Percentiles rank a stretch among this genome's conserved stretches.
phyloP scores from a whole-genome alignment of 2,797 vertebrate genomes.

The Myotis myotis region DNA sequence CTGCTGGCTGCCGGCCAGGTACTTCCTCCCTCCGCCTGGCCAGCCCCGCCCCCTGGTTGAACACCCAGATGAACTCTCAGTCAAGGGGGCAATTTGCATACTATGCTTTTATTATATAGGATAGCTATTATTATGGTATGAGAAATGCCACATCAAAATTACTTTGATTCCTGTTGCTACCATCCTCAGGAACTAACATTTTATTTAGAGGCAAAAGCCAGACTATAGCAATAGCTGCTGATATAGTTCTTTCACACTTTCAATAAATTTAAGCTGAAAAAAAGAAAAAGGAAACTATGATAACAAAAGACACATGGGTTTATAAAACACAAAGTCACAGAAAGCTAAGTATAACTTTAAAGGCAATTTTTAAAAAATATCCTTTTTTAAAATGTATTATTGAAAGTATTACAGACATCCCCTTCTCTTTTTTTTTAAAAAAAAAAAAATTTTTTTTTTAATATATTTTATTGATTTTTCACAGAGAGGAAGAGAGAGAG shows the following conservation, averaged over 20 bases:
- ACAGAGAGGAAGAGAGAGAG: too few relatives aligned
- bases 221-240: background rate
- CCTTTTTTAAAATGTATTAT: background rate
- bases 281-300: background rate
- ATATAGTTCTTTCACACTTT: background rate
- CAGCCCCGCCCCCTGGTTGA: too few relatives aligned
- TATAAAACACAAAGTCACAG: background rate
- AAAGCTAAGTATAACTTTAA: background rate
- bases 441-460: too few relatives aligned
- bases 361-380: background rate
- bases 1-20: too few relatives aligned
- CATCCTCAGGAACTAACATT: background rate
- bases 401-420: background rate
- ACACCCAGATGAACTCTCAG: too few relatives aligned
- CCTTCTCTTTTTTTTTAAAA: too few relatives aligned
- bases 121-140: background rate
- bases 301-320: background rate
- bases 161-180: slow-evolving; percentile 6
- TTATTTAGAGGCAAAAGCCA: slow-evolving; percentile 27
- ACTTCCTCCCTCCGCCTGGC: too few relatives aligned
- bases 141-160: slow-evolving; percentile 28
- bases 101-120: too few relatives aligned
- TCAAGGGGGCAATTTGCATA: too few relatives aligned
- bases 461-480: too few relatives aligned
- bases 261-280: background rate